Evolutionary conservation across 2,888 invertebrate species (phyloP), one percentile per base, ranked within the genome.

Genomic region (Sarcophaga carnaria): DNA sequence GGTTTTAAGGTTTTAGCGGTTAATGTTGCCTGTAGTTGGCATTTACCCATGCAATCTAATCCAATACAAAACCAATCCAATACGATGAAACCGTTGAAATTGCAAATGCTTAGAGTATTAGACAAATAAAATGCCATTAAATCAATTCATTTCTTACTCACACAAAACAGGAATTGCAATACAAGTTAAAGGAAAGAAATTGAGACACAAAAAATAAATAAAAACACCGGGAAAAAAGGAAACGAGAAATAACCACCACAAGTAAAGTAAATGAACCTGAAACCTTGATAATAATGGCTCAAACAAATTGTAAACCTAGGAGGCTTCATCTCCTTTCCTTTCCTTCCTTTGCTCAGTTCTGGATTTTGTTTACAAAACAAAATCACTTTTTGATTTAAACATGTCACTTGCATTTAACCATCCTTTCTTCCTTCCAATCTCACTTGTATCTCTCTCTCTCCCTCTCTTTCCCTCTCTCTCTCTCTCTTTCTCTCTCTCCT

Each of bases 111-210:
- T 59, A 75, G 63, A 78, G 86, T 69, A 76, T 80, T 80, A 76
- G 86, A 80, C 80, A 83, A 86, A 86, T 72, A 80, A 72, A 83
- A 83, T 74, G 64, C 80, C 86, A 86, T 86, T 83, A 83, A 86
- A 80, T 83, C 86, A 83, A 77, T 86, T 83, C 72, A 82, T 83
- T 75, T 85, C 70, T 74, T 17, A 54, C 8, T 14, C 12, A 17
- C 12, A 54, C 14, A 54, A 2, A 54, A 54, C 12, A 54, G 14
- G 12, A 49, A 49, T 37, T 37, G 37, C 49, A 49, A 49, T 14
- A 3, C 11, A 14, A 49, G 49, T 14, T 14, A 4, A 14, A 49
- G 14, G 1, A 49, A 14, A 49, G 4, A 49, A 54, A 54, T 17
- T 17, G 4, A 54, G 17, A 54, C 14, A 14, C 54, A 54, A 0